Evolutionary conservation across 64 coral and sea anemone genomes (phyloP).

Genomic region (Montipora cactus): DNA sequence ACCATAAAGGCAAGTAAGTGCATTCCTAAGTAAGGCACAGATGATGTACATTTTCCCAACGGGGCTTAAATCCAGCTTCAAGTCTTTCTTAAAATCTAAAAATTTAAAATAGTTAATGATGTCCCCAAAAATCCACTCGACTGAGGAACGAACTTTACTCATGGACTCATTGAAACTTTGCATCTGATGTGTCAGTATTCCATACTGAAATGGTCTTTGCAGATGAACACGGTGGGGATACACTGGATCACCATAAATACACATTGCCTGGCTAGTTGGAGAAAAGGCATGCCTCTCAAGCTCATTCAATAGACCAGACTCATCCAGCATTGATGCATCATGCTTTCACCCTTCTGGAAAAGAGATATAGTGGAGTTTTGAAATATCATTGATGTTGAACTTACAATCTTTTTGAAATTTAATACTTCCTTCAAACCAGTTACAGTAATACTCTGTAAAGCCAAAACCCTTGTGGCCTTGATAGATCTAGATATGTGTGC

Average conservation of each 20-base stretch:
- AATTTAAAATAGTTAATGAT: too few relatives aligned
- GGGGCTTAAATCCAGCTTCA: too few relatives aligned
- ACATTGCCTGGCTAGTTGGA: constrained; percentile 44
- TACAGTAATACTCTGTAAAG: background rate
- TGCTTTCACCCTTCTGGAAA: constrained; percentile 57
- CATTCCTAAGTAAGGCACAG: too few relatives aligned
- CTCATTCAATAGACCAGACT: constrained; percentile 48
- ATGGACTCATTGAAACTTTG: constrained; percentile 11
- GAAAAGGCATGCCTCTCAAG: constrained; percentile 65
- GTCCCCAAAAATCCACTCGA: too few relatives aligned
- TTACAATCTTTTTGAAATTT: background rate
- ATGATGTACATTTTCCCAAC: too few relatives aligned
- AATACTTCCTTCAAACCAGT: constrained; percentile 12
- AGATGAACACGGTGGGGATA: too few relatives aligned
- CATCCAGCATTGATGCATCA: constrained; percentile 63
- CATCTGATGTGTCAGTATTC: background rate
- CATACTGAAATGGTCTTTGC: too few relatives aligned
- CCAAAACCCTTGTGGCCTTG: constrained; percentile 22
- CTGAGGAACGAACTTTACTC: background rate
- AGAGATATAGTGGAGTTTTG: constrained; percentile 32
- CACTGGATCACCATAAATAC: too few relatives aligned
- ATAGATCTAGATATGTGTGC: constrained; percentile 16
- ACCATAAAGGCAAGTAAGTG: too few relatives aligned
- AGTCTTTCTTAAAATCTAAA: too few relatives aligned
- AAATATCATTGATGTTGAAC: constrained; percentile 7